Evolutionary conservation across 2,888 invertebrate genomes (phyloP).

Genomic region (Rhaphigaster nebulosa): DNA sequence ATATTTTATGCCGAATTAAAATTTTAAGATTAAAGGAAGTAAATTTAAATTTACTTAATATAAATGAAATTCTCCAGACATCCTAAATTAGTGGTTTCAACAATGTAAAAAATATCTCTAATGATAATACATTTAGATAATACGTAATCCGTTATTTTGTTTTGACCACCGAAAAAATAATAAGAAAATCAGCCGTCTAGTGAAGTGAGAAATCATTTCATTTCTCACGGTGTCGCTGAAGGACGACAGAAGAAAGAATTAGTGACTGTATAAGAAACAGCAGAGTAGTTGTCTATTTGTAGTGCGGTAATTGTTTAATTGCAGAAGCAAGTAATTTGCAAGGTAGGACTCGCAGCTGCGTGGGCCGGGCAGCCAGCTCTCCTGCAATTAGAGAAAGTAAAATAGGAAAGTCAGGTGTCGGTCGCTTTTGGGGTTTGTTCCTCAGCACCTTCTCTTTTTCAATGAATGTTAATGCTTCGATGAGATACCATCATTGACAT

Average conservation of each 20-base stretch:
- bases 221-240: neutral
- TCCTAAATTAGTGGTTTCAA: too few relatives aligned
- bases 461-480: neutral
- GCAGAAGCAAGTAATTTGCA: conserved; percentile 12
- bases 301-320: conserved; percentile 41
- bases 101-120: neutral
- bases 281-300: neutral
- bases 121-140: neutral
- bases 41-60: too few relatives aligned
- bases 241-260: neutral
- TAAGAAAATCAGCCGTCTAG: neutral
- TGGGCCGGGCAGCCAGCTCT: neutral
- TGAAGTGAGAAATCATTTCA: neutral
- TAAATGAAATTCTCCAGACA: too few relatives aligned
- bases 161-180: neutral
- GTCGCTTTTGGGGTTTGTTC: neutral
- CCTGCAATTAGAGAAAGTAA: conserved; percentile 18
- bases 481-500: neutral
- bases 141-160: neutral
- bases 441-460: neutral
- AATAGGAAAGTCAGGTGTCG: neutral
- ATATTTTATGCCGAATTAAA: too few relatives aligned
- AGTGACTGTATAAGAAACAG: neutral
- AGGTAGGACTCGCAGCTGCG: neutral
- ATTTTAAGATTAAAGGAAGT: too few relatives aligned